Evolutionary conservation across 2,113 vertebrate species (phyloP), one percentile per base, ranked within the genome.

Genomic region (Oreocharis arfaki): DNA sequence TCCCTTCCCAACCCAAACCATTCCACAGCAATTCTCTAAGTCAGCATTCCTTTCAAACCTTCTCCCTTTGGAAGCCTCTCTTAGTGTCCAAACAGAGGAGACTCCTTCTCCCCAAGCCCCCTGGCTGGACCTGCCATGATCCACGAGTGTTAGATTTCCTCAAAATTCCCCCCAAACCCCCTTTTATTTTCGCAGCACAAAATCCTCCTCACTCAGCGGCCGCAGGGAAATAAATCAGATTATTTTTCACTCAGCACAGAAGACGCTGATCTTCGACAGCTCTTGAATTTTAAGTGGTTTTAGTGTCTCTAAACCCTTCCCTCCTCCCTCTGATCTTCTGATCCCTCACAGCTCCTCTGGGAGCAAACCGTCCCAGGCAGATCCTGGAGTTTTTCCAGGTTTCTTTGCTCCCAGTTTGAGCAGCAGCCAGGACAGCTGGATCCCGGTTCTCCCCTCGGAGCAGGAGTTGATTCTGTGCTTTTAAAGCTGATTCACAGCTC

Each of bases 351-450:
- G 1, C n/a, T n/a, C 49, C 50, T 55, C 57, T 42, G 70, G 76
- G 82, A 92, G 27, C 46, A 32, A 74, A 64, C 0, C 0, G 17
- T 15, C 50, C 63, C 39, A 16, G 52, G 68, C 16, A 89, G 67
- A 70, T 3, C 2, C 74, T 67, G 16, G 63, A 85, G 39, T 9
- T 74, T 81, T 89, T 78, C 49, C 89, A 92, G 59, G 15, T 74
- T 68, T 41, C 77, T 56, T 23, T 83, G 33, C 78, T 95, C 91
- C 80, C 74, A 78, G 69, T 42, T 91, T 83, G 89, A 91, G 84
- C 90, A 63, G 65, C 53, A 55, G 81, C 90, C 94, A 91, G 86
- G 77, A 57, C 80, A 96, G 74, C 90, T 96, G 95, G 78, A 19
- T 89, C 47, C 71, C 15, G 84, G 24, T 49, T 67, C 47, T 88